Conservation (phyloP, 2,797 vertebrate species). For the Lagodon rhomboides region DNA sequence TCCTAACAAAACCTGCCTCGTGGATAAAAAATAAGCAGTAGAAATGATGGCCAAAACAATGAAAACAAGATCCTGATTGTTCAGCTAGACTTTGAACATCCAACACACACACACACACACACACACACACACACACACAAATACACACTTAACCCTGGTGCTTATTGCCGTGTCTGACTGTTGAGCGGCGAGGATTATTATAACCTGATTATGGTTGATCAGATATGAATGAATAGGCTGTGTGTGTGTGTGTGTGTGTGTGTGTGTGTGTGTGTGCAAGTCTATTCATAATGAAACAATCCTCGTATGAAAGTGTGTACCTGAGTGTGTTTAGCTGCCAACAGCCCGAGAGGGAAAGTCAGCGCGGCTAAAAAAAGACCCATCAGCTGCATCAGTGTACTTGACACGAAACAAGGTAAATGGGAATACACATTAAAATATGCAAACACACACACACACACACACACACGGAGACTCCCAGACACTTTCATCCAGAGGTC, state of each 20-base stretch:
- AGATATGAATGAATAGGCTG: conserved; percentile 34
- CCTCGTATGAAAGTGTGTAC: not conserved
- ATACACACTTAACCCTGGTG: conserved; percentile 6
- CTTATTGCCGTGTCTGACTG: conserved; percentile 30
- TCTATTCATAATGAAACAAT: conserved; percentile 10
- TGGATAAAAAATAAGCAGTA: not conserved
- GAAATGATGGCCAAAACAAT: not conserved
- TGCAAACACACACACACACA: conserved; percentile 11
- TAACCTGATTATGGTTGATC: conserved; percentile 60
- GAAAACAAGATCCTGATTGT: conserved; percentile 12
- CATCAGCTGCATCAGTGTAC: not conserved
- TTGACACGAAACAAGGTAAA: conserved; percentile 30
- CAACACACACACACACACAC: not conserved
- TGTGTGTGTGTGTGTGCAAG: not conserved
- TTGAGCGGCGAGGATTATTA: conserved; percentile 40
- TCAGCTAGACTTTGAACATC: not conserved
- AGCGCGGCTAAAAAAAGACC: conserved; percentile 32
- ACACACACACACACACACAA: conserved; percentile 1
- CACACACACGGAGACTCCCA: conserved; percentile 4
- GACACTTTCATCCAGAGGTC: conserved; percentile 38
- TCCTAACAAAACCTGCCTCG: no score
- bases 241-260: conserved; percentile 10
- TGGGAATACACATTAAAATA: conserved; percentile 26
- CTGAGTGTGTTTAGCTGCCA: not conserved
- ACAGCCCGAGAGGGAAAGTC: conserved; percentile 23